Evolutionary conservation across 1,140 invertebrate species (phyloP).

Genomic region (Caerostris darwini): DNA sequence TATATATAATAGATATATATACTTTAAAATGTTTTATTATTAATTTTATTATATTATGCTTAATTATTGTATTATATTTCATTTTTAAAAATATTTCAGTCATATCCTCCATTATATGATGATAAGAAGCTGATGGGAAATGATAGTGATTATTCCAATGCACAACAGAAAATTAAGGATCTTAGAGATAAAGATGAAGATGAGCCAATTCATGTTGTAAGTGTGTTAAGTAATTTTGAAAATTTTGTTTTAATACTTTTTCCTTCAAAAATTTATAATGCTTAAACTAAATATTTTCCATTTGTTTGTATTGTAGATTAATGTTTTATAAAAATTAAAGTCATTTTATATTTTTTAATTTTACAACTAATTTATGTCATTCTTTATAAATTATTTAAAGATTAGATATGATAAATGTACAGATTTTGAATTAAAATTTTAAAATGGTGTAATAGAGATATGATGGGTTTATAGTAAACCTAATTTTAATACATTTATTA

Average conservation of each 20-base stretch:
- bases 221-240: conserved; percentile 72
- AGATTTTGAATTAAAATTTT: not conserved
- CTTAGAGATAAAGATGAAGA: conserved; percentile 85
- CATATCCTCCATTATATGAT: conserved; percentile 29
- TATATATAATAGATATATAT: too few relatives aligned
- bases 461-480: not conserved
- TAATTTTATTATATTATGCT: too few relatives aligned
- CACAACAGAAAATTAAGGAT: conserved; percentile 81
- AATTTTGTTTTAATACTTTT: not conserved
- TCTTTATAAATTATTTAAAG: not conserved
- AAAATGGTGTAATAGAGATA: not conserved
- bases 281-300: not conserved
- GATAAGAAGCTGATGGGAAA: conserved; percentile 83
- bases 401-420: not conserved
- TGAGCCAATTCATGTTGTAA: conserved; percentile 85
- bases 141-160: conserved; percentile 85
- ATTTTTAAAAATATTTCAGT: conserved; percentile 15
- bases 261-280: not conserved
- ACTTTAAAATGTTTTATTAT: too few relatives aligned
- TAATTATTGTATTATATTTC: not conserved
- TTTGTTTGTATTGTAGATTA: not conserved
- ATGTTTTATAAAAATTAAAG: not conserved
- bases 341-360: not conserved
- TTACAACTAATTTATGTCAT: not conserved
- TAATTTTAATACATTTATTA: not conserved